phyloP scores from a whole-genome alignment of 2,888 invertebrate species.

The Erynnis tages region DNA sequence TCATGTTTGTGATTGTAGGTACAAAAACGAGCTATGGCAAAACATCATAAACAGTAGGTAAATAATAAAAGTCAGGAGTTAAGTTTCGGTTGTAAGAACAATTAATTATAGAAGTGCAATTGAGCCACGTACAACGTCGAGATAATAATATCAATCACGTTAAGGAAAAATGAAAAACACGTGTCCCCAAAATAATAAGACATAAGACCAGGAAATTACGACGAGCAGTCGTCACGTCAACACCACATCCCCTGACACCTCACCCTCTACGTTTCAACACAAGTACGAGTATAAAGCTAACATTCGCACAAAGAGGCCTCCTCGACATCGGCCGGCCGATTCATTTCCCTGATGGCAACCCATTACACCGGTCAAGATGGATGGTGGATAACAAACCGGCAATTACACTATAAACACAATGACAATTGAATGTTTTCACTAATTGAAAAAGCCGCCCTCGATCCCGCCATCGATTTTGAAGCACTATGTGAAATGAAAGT shows the following conservation, averaged over 20 bases:
- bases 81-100: no score
- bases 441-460: conserved; percentile 75
- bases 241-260: conserved; percentile 55
- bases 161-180: no score
- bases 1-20: no score
- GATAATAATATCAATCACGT: no score
- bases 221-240: conserved; percentile 31
- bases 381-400: conserved; percentile 76
- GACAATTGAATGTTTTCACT: conserved; percentile 77
- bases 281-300: conserved; percentile 68
- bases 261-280: conserved; percentile 52
- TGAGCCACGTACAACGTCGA: no score
- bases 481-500: conserved; percentile 79
- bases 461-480: conserved; percentile 64
- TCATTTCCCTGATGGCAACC: conserved; percentile 77
- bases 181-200: background rate
- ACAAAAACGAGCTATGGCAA: no score
- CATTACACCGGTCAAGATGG: conserved; percentile 77
- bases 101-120: no score
- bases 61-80: no score
- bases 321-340: conserved; percentile 57
- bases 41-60: no score
- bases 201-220: conserved; percentile 2
- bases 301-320: conserved; percentile 60
- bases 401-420: conserved; percentile 78